Conservation (phyloP, 2,888 invertebrate genomes). For the Marronus borbonicus region DNA sequence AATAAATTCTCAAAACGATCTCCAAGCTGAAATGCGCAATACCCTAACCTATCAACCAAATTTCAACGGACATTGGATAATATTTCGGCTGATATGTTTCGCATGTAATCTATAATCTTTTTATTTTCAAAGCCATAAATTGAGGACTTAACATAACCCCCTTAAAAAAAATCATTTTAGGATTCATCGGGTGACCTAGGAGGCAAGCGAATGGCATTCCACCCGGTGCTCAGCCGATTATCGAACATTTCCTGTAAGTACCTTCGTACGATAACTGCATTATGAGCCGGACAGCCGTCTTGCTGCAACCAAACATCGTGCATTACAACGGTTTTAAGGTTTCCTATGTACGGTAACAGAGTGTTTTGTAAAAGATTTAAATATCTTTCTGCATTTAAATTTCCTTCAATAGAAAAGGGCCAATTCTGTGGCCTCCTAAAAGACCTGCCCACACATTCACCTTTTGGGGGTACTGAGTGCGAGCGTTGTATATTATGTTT, state of each 20-base stretch:
- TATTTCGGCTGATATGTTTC: background rate
- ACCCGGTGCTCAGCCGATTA: background rate
- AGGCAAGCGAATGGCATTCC: background rate
- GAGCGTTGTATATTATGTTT: no score
- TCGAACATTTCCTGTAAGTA: background rate
- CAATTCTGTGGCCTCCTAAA: no score
- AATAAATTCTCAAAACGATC: background rate
- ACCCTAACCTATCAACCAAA: background rate
- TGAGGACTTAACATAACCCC: background rate
- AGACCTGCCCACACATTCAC: no score
- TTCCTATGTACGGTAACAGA: background rate
- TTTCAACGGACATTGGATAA: background rate
- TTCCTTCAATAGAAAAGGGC: background rate
- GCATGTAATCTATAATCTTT: no score
- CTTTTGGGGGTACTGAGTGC: no score
- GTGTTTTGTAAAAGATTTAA: background rate
- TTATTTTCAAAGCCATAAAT: no score
- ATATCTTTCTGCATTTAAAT: background rate
- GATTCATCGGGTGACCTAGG: background rate
- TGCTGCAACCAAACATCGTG: background rate
- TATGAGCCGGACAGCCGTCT: background rate
- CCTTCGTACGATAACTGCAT: background rate
- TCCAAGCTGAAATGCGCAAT: background rate
- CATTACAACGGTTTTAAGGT: background rate
- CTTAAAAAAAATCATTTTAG: background rate